phyloP scores from a whole-genome alignment of 2,113 vertebrate genomes.

The Dissostichus mawsoni region DNA sequence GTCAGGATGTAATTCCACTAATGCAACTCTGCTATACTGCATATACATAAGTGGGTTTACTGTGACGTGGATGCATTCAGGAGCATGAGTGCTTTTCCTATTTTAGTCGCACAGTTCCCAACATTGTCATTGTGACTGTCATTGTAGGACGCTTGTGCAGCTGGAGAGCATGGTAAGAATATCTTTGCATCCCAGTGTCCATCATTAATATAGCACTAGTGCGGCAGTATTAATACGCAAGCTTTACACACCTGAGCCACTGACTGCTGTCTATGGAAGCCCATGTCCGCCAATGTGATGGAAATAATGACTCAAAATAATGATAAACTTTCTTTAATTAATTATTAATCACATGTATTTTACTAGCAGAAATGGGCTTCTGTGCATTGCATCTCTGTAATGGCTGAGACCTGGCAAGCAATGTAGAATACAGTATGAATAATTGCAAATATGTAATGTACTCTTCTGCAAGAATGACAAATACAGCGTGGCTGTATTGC shows the following conservation, averaged over 20 bases:
- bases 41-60: neutral
- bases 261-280: neutral
- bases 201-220: slow-evolving; percentile 15
- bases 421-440: neutral
- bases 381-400: slow-evolving; percentile 14
- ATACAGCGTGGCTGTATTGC: neutral
- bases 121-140: slow-evolving; percentile 59
- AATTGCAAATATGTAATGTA: neutral
- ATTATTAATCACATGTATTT: too few species aligned
- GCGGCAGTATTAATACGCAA: slow-evolving; percentile 38
- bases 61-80: neutral
- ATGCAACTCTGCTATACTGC: neutral
- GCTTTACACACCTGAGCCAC: slow-evolving; percentile 14
- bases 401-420: neutral
- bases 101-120: slow-evolving; percentile 26
- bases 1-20: neutral
- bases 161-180: slow-evolving; percentile 74
- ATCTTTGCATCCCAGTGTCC: slow-evolving; percentile 47
- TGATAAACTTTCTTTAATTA: too few species aligned
- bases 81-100: slow-evolving; percentile 2
- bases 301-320: too few species aligned
- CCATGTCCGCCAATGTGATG: too few species aligned
- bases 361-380: too few species aligned
- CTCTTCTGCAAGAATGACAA: neutral
- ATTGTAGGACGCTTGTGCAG: slow-evolving; percentile 72